phyloP scores from a whole-genome alignment of 1,140 invertebrate species.

The Aphidius ervi region DNA sequence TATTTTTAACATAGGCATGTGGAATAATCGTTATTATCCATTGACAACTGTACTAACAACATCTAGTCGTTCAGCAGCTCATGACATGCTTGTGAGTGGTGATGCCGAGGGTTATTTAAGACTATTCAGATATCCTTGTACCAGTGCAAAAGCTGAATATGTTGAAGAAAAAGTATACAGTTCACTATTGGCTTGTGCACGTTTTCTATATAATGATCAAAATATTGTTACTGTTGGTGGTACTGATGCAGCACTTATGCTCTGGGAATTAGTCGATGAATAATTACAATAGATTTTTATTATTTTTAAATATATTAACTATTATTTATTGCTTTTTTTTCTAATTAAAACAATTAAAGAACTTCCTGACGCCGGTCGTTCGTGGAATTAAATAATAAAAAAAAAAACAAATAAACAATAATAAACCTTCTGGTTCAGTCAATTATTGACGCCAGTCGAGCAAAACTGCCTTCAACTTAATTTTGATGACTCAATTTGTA shows the following conservation, averaged over 20 bases:
- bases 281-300: slow-evolving; percentile 31
- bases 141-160: slow-evolving; percentile 78
- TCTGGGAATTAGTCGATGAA: slow-evolving; percentile 85
- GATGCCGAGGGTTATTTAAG: slow-evolving; percentile 89
- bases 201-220: slow-evolving; percentile 81
- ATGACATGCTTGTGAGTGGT: slow-evolving; percentile 79
- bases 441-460: slow-evolving; percentile 7
- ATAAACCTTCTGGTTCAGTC: slow-evolving; percentile 12
- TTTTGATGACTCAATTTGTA: slow-evolving; percentile 5
- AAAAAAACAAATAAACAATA: neutral
- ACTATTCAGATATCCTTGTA: slow-evolving; percentile 83
- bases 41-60: slow-evolving; percentile 76
- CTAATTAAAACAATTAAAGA: neutral
- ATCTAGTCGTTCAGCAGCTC: slow-evolving; percentile 72
- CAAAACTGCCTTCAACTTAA: slow-evolving; percentile 22
- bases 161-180: slow-evolving; percentile 87
- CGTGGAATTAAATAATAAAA: neutral
- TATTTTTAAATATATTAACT: neutral
- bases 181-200: slow-evolving; percentile 74
- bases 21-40: slow-evolving; percentile 84
- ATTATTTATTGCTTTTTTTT: neutral
- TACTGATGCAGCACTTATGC: slow-evolving; percentile 86
- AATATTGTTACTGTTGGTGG: slow-evolving; percentile 85
- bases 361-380: slow-evolving; percentile 14
- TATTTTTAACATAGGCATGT: slow-evolving; percentile 62